These are phyloP conservation scores for Dynastes tityus DNA, from an alignment of 2,888 invertebrate genomes.

Conservation along the genomic window DNA sequence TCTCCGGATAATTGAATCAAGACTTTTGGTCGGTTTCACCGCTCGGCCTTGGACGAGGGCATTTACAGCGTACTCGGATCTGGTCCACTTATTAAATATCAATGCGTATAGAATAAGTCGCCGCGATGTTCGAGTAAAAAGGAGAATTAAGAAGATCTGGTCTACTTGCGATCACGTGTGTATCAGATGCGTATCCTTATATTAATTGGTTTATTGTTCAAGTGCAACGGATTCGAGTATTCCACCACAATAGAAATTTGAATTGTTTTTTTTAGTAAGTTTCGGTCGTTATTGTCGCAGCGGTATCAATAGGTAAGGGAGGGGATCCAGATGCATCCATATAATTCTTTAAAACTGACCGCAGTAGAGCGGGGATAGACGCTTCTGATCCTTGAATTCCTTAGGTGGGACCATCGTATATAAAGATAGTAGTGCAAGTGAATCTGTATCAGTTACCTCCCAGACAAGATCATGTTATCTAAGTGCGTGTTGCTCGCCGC, in stretches of 20 bases:
- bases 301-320: conserved; percentile 41
- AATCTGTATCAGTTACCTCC: conserved; percentile 68
- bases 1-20: conserved; percentile 37
- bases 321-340: conserved; percentile 47
- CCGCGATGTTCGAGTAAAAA: background rate
- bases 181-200: conserved; percentile 58
- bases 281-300: conserved; percentile 46
- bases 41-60: conserved; percentile 60
- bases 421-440: conserved; percentile 65
- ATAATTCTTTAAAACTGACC: conserved; percentile 55
- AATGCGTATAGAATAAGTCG: conserved; percentile 46
- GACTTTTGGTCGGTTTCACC: conserved; percentile 53
- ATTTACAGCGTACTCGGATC: conserved; percentile 55
- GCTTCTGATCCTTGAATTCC: conserved; percentile 61
- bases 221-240: conserved; percentile 56
- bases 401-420: conserved; percentile 63
- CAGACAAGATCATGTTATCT: conserved; percentile 71
- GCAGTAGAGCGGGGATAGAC: conserved; percentile 58
- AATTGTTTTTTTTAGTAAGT: conserved; percentile 56
- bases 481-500: conserved; percentile 76
- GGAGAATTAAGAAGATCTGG: conserved; percentile 60
- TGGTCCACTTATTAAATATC: conserved; percentile 55
- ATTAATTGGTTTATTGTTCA: conserved; percentile 59
- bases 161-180: conserved; percentile 62
- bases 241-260: conserved; percentile 63